Percentiles rank a stretch among this genome's conserved stretches.
These are phyloP conservation scores for Eudemis profundana DNA, from an alignment of 2,888 invertebrate species.

Conservation along the genomic window DNA sequence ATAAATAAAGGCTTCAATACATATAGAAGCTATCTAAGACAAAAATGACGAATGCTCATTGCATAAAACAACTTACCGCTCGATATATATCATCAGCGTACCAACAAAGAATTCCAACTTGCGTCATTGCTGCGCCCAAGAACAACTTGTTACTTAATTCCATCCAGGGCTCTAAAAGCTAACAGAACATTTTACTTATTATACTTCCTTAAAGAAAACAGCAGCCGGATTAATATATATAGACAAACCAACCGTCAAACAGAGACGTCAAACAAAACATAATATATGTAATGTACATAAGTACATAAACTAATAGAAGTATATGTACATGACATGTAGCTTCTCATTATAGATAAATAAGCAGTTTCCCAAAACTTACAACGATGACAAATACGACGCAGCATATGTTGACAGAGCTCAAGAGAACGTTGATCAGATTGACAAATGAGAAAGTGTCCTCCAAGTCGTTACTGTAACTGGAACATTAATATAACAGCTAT, in stretches of 20 bases:
- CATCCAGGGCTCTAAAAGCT: slow-evolving; percentile 73
- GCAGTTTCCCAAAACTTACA: slow-evolving; percentile 55
- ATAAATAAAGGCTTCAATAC: too few relatives aligned
- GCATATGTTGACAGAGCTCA: slow-evolving; percentile 74
- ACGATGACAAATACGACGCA: slow-evolving; percentile 72
- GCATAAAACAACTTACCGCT: slow-evolving; percentile 58
- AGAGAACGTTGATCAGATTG: slow-evolving; percentile 69
- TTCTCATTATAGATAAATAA: neutral
- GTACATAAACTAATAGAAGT: too few relatives aligned
- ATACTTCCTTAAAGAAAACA: too few relatives aligned
- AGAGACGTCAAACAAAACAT: too few relatives aligned
- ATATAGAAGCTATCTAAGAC: too few relatives aligned
- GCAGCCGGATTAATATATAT: too few relatives aligned
- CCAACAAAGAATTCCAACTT: slow-evolving; percentile 75
- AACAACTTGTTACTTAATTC: slow-evolving; percentile 75
- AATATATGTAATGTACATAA: too few relatives aligned
- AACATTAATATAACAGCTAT: slow-evolving; percentile 33
- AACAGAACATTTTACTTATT: neutral
- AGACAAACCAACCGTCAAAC: too few relatives aligned
- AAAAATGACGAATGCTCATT: too few relatives aligned
- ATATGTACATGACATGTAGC: too few relatives aligned
- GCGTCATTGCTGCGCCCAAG: slow-evolving; percentile 68
- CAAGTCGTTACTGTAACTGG: slow-evolving; percentile 68
- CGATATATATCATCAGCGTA: slow-evolving; percentile 74
- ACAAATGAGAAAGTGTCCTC: slow-evolving; percentile 70